These are phyloP conservation scores for Pseudorhiza aurosa DNA, from an alignment of 30 jellyfish, hydroid and myxozoan genomes.

Conservation along the genomic window DNA sequence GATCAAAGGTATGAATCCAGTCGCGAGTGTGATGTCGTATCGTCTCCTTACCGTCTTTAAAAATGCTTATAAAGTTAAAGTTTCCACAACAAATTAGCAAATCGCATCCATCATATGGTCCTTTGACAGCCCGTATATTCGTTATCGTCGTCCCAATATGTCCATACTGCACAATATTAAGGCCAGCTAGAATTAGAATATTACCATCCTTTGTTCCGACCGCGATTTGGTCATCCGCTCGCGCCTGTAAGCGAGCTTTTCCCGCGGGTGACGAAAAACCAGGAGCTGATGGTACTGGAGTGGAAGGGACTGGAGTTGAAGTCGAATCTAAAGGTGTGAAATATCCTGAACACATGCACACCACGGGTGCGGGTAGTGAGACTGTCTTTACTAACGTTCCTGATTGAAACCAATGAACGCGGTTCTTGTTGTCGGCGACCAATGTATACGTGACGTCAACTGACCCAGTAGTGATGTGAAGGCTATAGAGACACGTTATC, in stretches of 20 bases:
- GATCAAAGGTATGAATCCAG: conserved; percentile 84
- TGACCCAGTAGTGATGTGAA: background rate
- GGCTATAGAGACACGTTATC: background rate
- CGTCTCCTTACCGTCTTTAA: conserved; percentile 47
- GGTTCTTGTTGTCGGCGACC: conserved; percentile 74
- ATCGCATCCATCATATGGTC: conserved; percentile 76
- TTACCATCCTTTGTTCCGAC: conserved; percentile 81
- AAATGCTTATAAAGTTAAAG: conserved; percentile 70
- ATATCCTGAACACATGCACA: conserved; percentile 85
- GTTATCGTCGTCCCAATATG: conserved; percentile 68
- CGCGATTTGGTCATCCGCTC: conserved; percentile 84
- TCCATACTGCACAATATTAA: conserved; percentile 56
- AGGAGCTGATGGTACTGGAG: conserved; percentile 33
- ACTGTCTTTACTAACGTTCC: conserved; percentile 71
- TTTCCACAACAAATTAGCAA: conserved; percentile 82
- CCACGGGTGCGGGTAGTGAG: conserved; percentile 67
- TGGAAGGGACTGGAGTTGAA: conserved; percentile 47
- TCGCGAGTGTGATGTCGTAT: conserved; percentile 55
- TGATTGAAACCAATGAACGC: conserved; percentile 75
- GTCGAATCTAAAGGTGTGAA: conserved; percentile 53
- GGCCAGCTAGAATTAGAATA: conserved; percentile 58
- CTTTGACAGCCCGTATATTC: conserved; percentile 44
- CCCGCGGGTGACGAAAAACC: conserved; percentile 38
- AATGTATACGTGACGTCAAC: conserved; percentile 54
- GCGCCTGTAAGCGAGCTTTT: conserved; percentile 46